Evolutionary conservation across 2,797 vertebrate species (phyloP).

Genomic region (Cheirogaleus major): DNA sequence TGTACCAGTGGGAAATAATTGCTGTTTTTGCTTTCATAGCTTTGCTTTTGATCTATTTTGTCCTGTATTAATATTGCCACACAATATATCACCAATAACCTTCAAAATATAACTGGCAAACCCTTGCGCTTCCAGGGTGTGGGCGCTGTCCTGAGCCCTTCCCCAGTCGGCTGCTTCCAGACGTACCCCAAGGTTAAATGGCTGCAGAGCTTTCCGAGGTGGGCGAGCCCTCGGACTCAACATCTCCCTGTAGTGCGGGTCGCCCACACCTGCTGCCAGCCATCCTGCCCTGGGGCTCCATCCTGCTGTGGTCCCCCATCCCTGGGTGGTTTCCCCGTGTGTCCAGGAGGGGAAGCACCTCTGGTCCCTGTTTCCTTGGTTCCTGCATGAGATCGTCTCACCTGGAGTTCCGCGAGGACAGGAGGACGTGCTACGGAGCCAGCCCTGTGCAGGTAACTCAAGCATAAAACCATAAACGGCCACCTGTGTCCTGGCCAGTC

Average conservation of each 20-base stretch:
- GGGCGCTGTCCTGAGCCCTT: fast-evolving
- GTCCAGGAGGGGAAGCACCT: neutral
- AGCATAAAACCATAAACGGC: neutral
- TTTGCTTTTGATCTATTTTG: neutral
- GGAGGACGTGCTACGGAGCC: neutral
- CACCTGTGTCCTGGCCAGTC: no score
- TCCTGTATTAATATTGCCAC: neutral
- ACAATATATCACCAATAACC: no score
- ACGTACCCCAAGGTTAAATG: fast-evolving
- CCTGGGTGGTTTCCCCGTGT: fast-evolving
- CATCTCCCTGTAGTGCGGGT: neutral
- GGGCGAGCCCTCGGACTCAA: fast-evolving
- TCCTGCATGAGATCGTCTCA: neutral
- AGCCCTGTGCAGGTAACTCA: neutral
- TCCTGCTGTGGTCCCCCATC: fast-evolving
- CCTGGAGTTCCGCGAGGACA: neutral
- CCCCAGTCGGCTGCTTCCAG: fast-evolving
- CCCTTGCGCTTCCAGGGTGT: fast-evolving
- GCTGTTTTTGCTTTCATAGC: neutral
- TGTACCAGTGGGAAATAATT: neutral
- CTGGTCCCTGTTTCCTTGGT: neutral
- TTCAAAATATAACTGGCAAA: neutral
- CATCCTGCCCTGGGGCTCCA: neutral
- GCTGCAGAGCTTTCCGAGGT: fast-evolving
- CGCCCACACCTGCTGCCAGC: fast-evolving